Percentiles rank a stretch among this genome's conserved stretches.
These are phyloP conservation scores for Apis laboriosa DNA, from an alignment of 1,140 invertebrate genomes.

Conservation along the genomic window DNA sequence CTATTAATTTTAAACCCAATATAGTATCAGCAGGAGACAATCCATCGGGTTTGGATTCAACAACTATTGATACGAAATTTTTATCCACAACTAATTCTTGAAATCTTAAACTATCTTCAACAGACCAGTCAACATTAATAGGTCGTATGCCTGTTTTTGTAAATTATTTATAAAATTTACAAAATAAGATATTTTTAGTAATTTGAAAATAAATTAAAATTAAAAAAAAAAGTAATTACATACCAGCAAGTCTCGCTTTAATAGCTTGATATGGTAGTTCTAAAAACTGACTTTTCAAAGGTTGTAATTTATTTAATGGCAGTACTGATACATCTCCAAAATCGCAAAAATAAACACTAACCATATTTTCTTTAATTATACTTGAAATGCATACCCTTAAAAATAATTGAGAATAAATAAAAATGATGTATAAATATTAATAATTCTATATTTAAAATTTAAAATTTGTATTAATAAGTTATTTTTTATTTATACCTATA, in stretches of 20 bases:
- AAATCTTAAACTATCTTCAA: slow-evolving; percentile 82
- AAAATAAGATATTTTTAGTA: slow-evolving; percentile 11
- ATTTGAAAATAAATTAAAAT: slow-evolving; percentile 23
- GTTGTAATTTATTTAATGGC: slow-evolving; percentile 75
- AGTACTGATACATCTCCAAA: slow-evolving; percentile 81
- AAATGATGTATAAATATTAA: not conserved
- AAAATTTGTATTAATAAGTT: not conserved
- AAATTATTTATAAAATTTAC: slow-evolving; percentile 46
- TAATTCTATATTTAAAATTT: not conserved
- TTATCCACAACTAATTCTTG: slow-evolving; percentile 82
- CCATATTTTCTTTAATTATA: slow-evolving; percentile 76
- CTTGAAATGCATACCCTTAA: slow-evolving; percentile 51
- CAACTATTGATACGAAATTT: slow-evolving; percentile 81
- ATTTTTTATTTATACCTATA: slow-evolving; percentile 80
- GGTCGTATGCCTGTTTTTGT: slow-evolving; percentile 80
- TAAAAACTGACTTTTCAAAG: slow-evolving; percentile 78
- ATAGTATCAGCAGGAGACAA: slow-evolving; percentile 79
- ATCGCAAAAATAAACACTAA: slow-evolving; percentile 82
- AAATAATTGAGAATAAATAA: slow-evolving; percentile 19
- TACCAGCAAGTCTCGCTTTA: slow-evolving; percentile 82
- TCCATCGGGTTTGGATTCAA: slow-evolving; percentile 79
- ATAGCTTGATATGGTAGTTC: slow-evolving; percentile 83
- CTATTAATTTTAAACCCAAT: slow-evolving; percentile 82
- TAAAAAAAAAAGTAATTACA: slow-evolving; percentile 50
- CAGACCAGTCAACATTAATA: slow-evolving; percentile 82